Evolutionary conservation across 2,797 vertebrate genomes (phyloP).

Genomic region (Pteronotus mesoamericanus): DNA sequence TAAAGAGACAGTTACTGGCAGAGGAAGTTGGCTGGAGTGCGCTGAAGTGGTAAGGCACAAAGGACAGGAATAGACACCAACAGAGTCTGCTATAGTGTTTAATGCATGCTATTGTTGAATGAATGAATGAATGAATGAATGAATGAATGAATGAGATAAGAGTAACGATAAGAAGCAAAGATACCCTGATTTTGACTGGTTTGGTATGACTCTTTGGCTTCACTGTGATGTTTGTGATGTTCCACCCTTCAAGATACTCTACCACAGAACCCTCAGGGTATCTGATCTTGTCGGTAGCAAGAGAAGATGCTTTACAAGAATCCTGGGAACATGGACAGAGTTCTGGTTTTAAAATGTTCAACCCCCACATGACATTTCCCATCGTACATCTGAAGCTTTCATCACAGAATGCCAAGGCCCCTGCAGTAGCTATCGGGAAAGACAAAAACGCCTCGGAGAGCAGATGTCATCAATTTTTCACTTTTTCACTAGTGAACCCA

Average conservation of each 20-base stretch:
- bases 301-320: not conserved
- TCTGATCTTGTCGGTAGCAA: not conserved
- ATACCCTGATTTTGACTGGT: not conserved
- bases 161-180: not conserved
- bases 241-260: not conserved
- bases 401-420: not conserved
- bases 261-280: not conserved
- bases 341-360: not conserved
- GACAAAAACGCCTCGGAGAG: not conserved
- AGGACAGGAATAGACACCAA: not conserved
- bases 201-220: not conserved
- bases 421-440: not conserved
- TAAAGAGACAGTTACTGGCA: not conserved
- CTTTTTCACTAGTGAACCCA: constrained; percentile 55
- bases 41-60: not conserved
- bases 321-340: not conserved
- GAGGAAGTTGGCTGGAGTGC: not conserved
- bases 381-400: constrained; percentile 13
- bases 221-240: not conserved
- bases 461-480: constrained; percentile 51
- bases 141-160: not conserved
- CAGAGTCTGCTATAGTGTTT: not conserved
- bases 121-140: not conserved
- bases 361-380: not conserved
- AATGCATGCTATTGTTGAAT: not conserved